phyloP scores from a whole-genome alignment of 2,888 invertebrate genomes.

The Lithophane ornitopus region DNA sequence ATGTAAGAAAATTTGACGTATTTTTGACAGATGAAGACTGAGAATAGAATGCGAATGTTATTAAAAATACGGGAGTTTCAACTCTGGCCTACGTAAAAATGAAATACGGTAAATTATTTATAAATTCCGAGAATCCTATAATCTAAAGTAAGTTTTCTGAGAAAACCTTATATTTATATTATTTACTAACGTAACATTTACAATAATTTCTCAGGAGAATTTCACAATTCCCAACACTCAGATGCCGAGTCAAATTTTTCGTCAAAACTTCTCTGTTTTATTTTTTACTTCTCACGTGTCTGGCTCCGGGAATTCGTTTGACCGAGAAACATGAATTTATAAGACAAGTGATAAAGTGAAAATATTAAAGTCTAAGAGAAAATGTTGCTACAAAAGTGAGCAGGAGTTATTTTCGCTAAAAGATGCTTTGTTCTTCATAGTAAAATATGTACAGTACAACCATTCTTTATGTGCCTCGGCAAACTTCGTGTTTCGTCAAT shows the following conservation, averaged over 20 bases:
- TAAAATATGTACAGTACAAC: too few species aligned
- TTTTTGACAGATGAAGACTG: neutral
- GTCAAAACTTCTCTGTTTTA: conserved; percentile 19
- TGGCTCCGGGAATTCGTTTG: conserved; percentile 7
- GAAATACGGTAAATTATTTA: conserved; percentile 9
- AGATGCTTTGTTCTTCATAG: neutral
- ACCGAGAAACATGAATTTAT: conserved; percentile 13
- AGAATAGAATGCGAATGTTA: neutral
- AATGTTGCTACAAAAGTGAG: neutral
- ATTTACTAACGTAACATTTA: conserved; percentile 23
- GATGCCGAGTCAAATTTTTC: conserved; percentile 28
- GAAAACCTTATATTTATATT: conserved; percentile 9
- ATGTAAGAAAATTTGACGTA: neutral
- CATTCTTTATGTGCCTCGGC: too few species aligned
- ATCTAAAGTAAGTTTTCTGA: conserved; percentile 2
- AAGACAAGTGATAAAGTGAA: neutral
- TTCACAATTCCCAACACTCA: conserved; percentile 19
- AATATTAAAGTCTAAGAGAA: neutral
- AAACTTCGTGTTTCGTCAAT: too few species aligned
- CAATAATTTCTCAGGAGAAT: conserved; percentile 60
- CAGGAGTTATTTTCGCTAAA: neutral
- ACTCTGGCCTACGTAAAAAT: neutral
- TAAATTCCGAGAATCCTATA: neutral
- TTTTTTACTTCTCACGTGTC: conserved; percentile 24
- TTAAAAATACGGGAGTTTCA: neutral